These are phyloP conservation scores for Ivindomyrus marchei DNA, from an alignment of 2,113 vertebrate genomes.

Conservation along the genomic window DNA sequence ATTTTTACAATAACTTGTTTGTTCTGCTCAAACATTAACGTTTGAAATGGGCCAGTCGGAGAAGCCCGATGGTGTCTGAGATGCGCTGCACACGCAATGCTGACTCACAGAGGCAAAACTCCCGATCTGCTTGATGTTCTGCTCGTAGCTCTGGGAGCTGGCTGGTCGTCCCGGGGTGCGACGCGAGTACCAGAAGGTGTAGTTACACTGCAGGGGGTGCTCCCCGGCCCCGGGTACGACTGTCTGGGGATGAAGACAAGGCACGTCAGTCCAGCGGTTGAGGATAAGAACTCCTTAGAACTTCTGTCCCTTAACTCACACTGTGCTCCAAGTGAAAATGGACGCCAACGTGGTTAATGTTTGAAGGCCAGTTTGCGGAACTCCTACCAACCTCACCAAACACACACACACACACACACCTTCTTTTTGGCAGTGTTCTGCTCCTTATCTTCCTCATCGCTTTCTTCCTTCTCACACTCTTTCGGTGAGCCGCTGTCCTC, in stretches of 20 bases:
- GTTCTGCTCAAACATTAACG: background rate
- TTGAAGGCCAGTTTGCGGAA: background rate
- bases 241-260: slow-evolving; percentile 42
- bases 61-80: background rate
- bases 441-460: slow-evolving; percentile 61
- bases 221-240: slow-evolving; percentile 63
- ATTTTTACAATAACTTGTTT: background rate
- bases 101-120: slow-evolving; percentile 66
- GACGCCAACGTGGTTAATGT: background rate
- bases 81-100: background rate
- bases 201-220: slow-evolving; percentile 73
- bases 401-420: slow-evolving; percentile 33
- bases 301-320: background rate
- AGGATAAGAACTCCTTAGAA: background rate
- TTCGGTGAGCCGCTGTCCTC: slow-evolving; percentile 65
- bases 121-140: slow-evolving; percentile 75
- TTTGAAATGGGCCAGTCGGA: background rate
- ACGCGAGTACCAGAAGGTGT: slow-evolving; percentile 74
- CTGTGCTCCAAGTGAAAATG: background rate
- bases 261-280: background rate
- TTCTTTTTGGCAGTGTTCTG: slow-evolving; percentile 55
- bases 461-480: slow-evolving; percentile 66
- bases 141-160: slow-evolving; percentile 72
- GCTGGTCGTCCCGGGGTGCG: slow-evolving; percentile 70
- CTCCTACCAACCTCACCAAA: background rate